Evolutionary conservation across 2,113 vertebrate species (phyloP).

Genomic region (Sinosuthora webbiana): DNA sequence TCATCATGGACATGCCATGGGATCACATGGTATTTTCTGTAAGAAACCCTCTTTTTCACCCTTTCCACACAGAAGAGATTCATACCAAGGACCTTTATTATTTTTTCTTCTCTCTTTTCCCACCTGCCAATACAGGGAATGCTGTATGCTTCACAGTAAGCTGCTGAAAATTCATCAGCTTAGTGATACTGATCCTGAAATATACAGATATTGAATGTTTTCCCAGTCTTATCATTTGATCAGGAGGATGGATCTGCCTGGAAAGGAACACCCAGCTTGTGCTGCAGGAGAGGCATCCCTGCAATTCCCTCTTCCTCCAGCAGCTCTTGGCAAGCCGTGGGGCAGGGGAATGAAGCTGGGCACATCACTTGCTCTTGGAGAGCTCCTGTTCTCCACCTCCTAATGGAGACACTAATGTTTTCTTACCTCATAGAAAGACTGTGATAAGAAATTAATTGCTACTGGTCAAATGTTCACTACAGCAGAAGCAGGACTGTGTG

Average conservation of each 20-base stretch:
- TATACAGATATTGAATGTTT: neutral
- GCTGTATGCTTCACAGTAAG: neutral
- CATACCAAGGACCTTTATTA: neutral
- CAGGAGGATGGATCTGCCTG: neutral
- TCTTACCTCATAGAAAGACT: slow-evolving; percentile 55
- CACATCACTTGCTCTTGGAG: neutral
- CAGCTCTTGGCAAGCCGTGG: neutral
- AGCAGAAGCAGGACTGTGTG: neutral
- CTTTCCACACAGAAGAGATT: neutral
- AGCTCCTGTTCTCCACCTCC: neutral
- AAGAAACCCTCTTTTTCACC: neutral
- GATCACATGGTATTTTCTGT: neutral
- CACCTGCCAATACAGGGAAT: neutral
- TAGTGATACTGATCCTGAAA: neutral
- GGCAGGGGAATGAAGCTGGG: neutral
- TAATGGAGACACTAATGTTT: slow-evolving; percentile 50
- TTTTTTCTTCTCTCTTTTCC: neutral
- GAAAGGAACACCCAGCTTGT: neutral
- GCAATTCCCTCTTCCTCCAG: neutral
- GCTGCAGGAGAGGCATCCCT: neutral
- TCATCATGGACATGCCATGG: neutral
- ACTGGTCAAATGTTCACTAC: slow-evolving; percentile 50
- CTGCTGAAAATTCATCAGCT: slow-evolving; percentile 3
- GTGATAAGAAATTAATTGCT: slow-evolving; percentile 65
- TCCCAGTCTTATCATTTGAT: neutral